These are phyloP conservation scores for Tachuris rubrigastra DNA, from an alignment of 2,113 vertebrate species.

Conservation along the genomic window DNA sequence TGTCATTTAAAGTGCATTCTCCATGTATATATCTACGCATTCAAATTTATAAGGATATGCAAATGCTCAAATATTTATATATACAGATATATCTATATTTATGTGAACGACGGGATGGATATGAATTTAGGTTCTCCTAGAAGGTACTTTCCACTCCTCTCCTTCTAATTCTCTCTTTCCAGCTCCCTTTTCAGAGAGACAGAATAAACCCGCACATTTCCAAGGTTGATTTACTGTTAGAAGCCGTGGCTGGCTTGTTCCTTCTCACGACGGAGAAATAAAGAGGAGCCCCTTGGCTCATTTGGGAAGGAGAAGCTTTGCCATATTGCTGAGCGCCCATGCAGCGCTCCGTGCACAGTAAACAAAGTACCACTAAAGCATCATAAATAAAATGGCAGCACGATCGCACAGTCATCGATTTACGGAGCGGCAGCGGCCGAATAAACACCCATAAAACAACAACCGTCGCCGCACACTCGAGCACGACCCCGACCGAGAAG, in stretches of 20 bases:
- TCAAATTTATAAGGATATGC: background rate
- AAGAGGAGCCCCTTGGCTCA: background rate
- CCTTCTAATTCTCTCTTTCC: background rate
- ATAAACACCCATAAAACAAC: slow-evolving; percentile 57
- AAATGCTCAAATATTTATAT: background rate
- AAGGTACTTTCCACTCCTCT: background rate
- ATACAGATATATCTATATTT: background rate
- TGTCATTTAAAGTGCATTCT: background rate
- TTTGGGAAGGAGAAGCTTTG: background rate
- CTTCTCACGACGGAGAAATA: background rate
- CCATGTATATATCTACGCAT: background rate
- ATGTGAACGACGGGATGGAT: background rate
- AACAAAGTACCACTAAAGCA: slow-evolving; percentile 69
- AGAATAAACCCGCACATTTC: background rate
- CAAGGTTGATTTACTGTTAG: background rate
- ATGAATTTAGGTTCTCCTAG: background rate
- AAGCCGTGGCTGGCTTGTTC: background rate
- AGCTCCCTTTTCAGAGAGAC: background rate
- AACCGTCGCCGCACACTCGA: background rate
- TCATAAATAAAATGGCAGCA: slow-evolving; percentile 78
- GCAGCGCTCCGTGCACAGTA: slow-evolving; percentile 13
- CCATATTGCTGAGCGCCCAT: background rate
- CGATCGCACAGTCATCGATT: slow-evolving; percentile 65
- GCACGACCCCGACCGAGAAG: slow-evolving; percentile 3
- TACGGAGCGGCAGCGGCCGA: slow-evolving; percentile 37